Conservation (phyloP, 2,888 invertebrate genomes). For the Agrochola lychnidis region DNA sequence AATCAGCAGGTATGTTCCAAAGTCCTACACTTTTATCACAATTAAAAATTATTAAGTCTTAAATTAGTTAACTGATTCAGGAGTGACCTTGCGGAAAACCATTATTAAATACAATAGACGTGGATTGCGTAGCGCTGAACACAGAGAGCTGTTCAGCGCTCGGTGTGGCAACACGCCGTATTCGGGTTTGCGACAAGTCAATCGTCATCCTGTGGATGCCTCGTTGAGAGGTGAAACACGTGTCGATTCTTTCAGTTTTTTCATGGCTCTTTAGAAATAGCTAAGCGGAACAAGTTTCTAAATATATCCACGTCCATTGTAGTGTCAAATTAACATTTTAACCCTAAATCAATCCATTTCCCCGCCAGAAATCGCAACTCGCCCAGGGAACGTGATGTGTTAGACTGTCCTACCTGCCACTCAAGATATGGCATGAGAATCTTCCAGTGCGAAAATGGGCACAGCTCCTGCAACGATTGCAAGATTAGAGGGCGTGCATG, state of each 20-base stretch:
- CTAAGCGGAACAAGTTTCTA: no score
- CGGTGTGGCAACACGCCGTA: no score
- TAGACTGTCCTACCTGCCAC: constrained; percentile 76
- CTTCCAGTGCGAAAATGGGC: constrained; percentile 73
- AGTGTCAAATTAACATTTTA: not conserved
- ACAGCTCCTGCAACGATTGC: constrained; percentile 50
- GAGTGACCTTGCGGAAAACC: no score
- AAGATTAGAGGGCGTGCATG: constrained; percentile 33
- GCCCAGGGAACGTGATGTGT: constrained; percentile 49
- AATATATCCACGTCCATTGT: no score
- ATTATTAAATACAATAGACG: no score
- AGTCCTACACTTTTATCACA: not conserved
- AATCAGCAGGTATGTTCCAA: constrained; percentile 51
- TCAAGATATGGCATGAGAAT: constrained; percentile 69
- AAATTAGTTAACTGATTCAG: not conserved
- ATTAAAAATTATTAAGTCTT: not conserved
- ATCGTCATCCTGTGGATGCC: no score
- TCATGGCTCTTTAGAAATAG: no score
- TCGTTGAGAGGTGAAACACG: no score
- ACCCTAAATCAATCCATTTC: not conserved
- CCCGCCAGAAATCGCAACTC: constrained; percentile 33
- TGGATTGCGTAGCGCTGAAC: no score
- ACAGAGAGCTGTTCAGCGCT: no score
- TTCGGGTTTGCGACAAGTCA: no score
- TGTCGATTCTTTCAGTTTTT: no score